Evolutionary conservation across 2,888 invertebrate species (phyloP), one percentile per base, ranked within the genome.

Genomic region (Calephelis perditalis): DNA sequence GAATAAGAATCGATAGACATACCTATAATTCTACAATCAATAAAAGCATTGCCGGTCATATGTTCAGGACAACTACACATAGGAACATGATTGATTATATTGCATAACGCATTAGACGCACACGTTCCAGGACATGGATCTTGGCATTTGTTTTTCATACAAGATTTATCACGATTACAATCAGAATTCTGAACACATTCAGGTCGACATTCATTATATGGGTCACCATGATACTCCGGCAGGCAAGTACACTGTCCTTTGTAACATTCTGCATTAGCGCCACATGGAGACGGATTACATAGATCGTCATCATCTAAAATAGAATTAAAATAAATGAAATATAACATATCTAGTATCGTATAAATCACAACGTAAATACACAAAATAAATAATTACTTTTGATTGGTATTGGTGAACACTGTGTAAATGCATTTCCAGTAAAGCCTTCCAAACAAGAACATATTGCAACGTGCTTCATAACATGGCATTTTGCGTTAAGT

Each of bases 71-170:
- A 94, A 67, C 83, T 91, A 69, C 93, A 93, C 83, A 92, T 91
- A 1, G 93, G 92, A 63, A 92, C 89, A 71, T 93, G 92, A 70
- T 93, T 92, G 12, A 95, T 87, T 0, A 95, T 95, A 63, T 91
- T 91, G 73, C 96, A 97, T 57, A 92, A 75, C 2, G 96, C 96
- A 72, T 94, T 94, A 58, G 88, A 74, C 0, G 96, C 96, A 76
- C 97, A 97, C 43, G 95, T 95, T 64, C 94, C 95, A 6, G 94
- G 93, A 72, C 97, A 96, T 61, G 96, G 96, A 82, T 96, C 94
- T 65, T 82, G 79, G 73, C 96, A 97, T 81, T 96, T 95, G 73
- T 94, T 94, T 72, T 91, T 90, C 7, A 94, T 90, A 71, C 96
- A 96, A 56, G 96, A 94, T 74, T 91, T 92, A 73, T 93, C 88